A percentile compares a stretch with the other conserved stretches of the same genome.
These are phyloP conservation scores for Sebastes minor DNA, from an alignment of 2,797 vertebrate species.

Conservation along the genomic window DNA sequence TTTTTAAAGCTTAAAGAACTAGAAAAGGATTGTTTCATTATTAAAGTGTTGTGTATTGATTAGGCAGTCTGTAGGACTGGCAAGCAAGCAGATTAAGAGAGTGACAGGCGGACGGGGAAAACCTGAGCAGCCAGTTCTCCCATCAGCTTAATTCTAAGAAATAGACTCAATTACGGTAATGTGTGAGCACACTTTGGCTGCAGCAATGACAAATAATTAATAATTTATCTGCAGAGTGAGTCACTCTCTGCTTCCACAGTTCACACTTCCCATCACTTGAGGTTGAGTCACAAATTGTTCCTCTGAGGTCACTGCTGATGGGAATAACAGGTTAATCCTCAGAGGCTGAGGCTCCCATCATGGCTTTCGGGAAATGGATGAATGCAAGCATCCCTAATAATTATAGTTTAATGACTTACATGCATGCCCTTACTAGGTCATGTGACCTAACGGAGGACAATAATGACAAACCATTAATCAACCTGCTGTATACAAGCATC, in stretches of 20 bases:
- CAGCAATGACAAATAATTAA: conserved; percentile 5
- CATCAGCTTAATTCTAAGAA: conserved; percentile 18
- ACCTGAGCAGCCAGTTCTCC: conserved; percentile 21
- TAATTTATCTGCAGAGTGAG: conserved; percentile 21
- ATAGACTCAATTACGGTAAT: conserved; percentile 5
- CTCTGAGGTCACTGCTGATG: conserved; percentile 34
- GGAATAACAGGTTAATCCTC: conserved; percentile 20
- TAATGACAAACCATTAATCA: conserved; percentile 31
- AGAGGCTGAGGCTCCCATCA: neutral
- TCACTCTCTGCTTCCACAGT: conserved; percentile 1
- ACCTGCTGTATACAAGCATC: conserved; percentile 7
- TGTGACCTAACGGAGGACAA: conserved; percentile 3
- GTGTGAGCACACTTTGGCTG: neutral
- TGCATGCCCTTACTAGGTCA: conserved; percentile 9
- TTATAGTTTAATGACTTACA: conserved; percentile 32
- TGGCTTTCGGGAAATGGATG: conserved; percentile 43
- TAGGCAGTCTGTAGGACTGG: conserved; percentile 22
- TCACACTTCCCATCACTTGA: conserved; percentile 43
- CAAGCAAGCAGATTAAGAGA: conserved; percentile 44
- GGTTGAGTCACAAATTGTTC: conserved; percentile 58
- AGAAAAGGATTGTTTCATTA: conserved; percentile 49
- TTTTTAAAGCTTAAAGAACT: conserved; percentile 5
- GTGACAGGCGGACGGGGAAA: conserved; percentile 40
- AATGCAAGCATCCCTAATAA: conserved; percentile 13
- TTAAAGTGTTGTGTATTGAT: conserved; percentile 59